Evolutionary conservation across 35 echinoderm and acorn worm genomes (phyloP).

Genomic region (Amphiura filiformis): DNA sequence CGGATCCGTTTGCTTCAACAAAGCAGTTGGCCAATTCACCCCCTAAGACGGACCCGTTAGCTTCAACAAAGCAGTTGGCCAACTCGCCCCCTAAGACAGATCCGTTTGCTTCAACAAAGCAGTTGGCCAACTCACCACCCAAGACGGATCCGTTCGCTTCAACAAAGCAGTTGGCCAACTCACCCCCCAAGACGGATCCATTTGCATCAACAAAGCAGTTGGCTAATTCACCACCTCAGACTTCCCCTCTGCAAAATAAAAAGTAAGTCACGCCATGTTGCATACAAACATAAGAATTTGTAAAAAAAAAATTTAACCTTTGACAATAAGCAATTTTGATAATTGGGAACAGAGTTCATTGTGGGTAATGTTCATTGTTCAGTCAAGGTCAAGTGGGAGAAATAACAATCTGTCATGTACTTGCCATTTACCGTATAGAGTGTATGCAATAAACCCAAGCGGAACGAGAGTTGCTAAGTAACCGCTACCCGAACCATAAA

Average conservation of each 20-base stretch:
- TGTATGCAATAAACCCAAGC: too few relatives aligned
- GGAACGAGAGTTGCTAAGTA: too few relatives aligned
- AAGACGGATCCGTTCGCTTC: slow-evolving; percentile 24
- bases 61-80: neutral
- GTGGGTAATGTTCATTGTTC: too few relatives aligned
- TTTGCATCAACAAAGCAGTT: neutral
- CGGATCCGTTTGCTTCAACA: slow-evolving; percentile 31
- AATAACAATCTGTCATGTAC: too few relatives aligned
- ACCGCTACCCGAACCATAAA: too few relatives aligned
- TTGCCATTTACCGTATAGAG: too few relatives aligned
- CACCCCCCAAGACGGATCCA: slow-evolving; percentile 13
- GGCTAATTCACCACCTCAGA: neutral
- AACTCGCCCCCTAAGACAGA: slow-evolving; percentile 5
- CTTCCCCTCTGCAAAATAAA: slow-evolving; percentile 1
- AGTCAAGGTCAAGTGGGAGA: too few relatives aligned
- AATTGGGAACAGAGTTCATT: too few relatives aligned
- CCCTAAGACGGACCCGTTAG: neutral
- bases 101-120: slow-evolving; percentile 26
- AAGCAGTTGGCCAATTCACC: slow-evolving; percentile 39
- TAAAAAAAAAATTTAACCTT: neutral
- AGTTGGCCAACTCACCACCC: slow-evolving; percentile 52
- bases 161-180: slow-evolving; percentile 25
- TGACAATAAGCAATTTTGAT: neutral
- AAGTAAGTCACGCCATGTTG: too few relatives aligned
- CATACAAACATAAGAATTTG: too few relatives aligned